These are phyloP conservation scores for Baryphthengus martii DNA, from an alignment of 2,113 vertebrate species.

Conservation along the genomic window DNA sequence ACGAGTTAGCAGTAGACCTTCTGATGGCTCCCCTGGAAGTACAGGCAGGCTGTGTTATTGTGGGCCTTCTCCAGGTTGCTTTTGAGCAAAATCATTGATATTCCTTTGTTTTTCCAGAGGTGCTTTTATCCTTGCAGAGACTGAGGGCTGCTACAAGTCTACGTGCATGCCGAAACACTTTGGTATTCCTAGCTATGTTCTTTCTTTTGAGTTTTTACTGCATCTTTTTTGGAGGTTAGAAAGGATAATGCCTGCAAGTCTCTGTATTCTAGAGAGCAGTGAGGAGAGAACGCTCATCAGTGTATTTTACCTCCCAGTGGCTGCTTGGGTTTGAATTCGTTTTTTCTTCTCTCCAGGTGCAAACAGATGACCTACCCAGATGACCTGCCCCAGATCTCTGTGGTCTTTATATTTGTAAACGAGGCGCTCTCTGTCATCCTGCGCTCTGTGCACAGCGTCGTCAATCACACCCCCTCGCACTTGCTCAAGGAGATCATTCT, in stretches of 20 bases:
- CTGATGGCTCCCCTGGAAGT: not conserved
- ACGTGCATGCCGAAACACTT: not conserved
- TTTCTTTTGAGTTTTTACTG: not conserved
- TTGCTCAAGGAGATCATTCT: slow-evolving; percentile 96
- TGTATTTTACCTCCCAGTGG: not conserved
- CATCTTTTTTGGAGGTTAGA: not conserved
- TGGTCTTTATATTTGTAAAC: slow-evolving; percentile 98
- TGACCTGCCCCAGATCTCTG: slow-evolving; percentile 91
- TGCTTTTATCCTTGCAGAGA: not conserved
- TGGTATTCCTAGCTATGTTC: not conserved
- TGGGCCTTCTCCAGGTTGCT: not conserved
- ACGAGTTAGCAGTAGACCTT: not conserved
- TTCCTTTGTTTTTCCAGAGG: not conserved
- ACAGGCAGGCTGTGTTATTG: not conserved
- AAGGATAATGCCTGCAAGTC: not conserved
- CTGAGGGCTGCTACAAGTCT: not conserved
- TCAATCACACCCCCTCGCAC: slow-evolving; percentile 93
- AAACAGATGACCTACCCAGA: slow-evolving; percentile 82
- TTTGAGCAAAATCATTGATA: not conserved
- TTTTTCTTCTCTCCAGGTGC: slow-evolving; percentile 76
- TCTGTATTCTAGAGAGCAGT: not conserved
- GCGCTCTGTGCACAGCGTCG: slow-evolving; percentile 95
- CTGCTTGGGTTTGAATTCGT: not conserved
- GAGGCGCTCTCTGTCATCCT: slow-evolving; percentile 95
- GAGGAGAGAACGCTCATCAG: not conserved